Base-by-base conservation (phyloP, 2,888 invertebrate species). In the Alviniconcha strummeri region DNA sequence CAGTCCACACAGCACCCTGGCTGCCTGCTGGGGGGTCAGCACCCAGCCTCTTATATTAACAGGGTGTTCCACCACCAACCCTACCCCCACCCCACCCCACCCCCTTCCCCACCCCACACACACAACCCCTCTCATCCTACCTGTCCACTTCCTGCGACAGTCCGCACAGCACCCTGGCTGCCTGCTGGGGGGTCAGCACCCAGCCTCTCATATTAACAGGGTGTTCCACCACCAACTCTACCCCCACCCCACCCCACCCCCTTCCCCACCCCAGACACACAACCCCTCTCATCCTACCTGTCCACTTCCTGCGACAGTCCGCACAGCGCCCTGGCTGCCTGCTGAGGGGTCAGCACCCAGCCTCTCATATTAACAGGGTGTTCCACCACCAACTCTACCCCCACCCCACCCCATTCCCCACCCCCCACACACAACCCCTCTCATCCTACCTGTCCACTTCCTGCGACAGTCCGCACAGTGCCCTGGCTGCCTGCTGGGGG, bases 241-340 rank as follows among this genome's bases (percentile, higher is more conserved):
- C 87, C 60, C 13, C 60, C 13, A 8, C 13, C 60, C 13, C 60
- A 11, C 60, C 13, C 60, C 13, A 8, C 13, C 60, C 13, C 60
- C 13, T 4, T 60, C 60, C 13, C 60, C 13, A 8, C 13, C 60
- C 13, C 60, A 0, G 2, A 11, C 60, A 11, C 60, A 11, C 60
- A 11, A 8, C 13, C 60, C 60, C 60, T 60, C 60, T 60, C 60
- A 11, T 19, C 13, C 60, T 80, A 88, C 95, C 94, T 96, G 92
- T 98, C 98, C 0, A 97, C 97, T 91, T 97, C 97, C 85, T 98
- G 97, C 0, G 98, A 97, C 13, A 99, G 94, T 0, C 97, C 97
- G 93, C 98, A 98, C 84, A 98, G 96, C 0, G 98, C 97, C 91
- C 97, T 96, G 0, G 97, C 97, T 0, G 97, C 97, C 83, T 97